These are phyloP conservation scores for Drosophila oshimai DNA, from an alignment of 1,140 invertebrate genomes.

Conservation along the genomic window DNA sequence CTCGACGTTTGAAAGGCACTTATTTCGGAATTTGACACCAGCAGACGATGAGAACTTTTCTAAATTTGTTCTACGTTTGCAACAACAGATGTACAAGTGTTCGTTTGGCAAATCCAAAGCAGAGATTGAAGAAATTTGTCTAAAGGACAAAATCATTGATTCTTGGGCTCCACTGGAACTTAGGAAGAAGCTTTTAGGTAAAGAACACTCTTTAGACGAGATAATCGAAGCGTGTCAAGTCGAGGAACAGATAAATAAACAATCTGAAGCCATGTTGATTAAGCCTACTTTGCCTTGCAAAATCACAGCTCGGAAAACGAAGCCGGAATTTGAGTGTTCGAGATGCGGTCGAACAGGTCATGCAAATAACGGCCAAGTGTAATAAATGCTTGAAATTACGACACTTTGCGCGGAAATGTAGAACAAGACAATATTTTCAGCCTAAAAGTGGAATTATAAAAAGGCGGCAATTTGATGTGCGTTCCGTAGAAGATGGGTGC, in stretches of 20 bases:
- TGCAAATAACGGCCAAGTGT: neutral
- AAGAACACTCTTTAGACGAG: slow-evolving; percentile 2
- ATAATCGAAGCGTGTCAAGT: neutral
- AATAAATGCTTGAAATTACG: too few species aligned
- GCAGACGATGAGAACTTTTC: neutral
- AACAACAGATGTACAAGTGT: neutral
- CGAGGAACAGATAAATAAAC: slow-evolving; percentile 2
- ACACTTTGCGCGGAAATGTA: too few species aligned
- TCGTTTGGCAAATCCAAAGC: neutral
- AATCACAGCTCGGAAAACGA: too few species aligned
- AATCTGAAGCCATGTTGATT: too few species aligned
- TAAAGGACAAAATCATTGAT: neutral
- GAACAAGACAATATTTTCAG: too few species aligned
- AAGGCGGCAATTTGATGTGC: neutral
- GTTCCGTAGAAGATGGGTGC: neutral
- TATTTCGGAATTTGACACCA: neutral
- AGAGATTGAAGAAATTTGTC: too few species aligned
- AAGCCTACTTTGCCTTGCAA: too few species aligned
- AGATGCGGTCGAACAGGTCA: neutral
- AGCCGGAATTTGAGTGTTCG: too few species aligned
- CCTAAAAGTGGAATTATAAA: neutral
- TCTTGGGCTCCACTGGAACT: neutral
- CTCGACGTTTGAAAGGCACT: neutral
- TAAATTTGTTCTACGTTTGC: neutral
- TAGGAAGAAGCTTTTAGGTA: slow-evolving; percentile 2